Base-by-base conservation (phyloP, 1,140 invertebrate species). In the Whitmania pigra region DNA sequence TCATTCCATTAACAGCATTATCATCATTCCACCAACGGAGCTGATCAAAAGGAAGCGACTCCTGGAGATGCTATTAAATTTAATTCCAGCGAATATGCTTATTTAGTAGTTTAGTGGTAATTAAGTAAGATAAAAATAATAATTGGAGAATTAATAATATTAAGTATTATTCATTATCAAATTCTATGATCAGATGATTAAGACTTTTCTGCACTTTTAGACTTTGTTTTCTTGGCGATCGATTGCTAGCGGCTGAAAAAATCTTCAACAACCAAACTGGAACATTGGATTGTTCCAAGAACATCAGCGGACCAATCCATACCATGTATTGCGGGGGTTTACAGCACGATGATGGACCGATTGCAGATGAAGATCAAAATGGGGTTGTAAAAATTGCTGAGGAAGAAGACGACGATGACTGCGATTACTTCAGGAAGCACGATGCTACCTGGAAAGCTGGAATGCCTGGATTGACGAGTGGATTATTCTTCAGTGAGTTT, bases 181-280 rank as follows among this genome's bases (percentile, higher is more conserved):
- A 36, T 36, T 36, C 6, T 36, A 36, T 36, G 31, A 3, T 6
- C 31, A 36, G 31, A 3, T 6, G 2, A 36, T 36, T 36, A 36
- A 36, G 6, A 36, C 31, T 36, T 6, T 36, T 36, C 31, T 36
- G 31, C 76, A 77, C 74, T 85, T 86, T 54, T 81, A 95, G 93
- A 79, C 89, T 95, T 86, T 97, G 94, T 81, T 85, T 92, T 27
- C 86, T 97, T 13, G 94, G 94, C 17, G 90, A 88, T 75, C 86
- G 93, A 36, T 83, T 96, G 17, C 67, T 83, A 43, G 78, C 92
- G 11, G 90, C 90, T 81, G 86, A 90, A 67, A 80, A 87, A 27
- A 84, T 88, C 55, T 77, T 83, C 36, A 83, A 80, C 1, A 87
- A 49, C 43, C 66, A 31, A 20, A 75, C 71, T 27, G 78, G 78